These are phyloP conservation scores for Melipona beecheii DNA, from an alignment of 2,888 invertebrate genomes.

Conservation along the genomic window DNA sequence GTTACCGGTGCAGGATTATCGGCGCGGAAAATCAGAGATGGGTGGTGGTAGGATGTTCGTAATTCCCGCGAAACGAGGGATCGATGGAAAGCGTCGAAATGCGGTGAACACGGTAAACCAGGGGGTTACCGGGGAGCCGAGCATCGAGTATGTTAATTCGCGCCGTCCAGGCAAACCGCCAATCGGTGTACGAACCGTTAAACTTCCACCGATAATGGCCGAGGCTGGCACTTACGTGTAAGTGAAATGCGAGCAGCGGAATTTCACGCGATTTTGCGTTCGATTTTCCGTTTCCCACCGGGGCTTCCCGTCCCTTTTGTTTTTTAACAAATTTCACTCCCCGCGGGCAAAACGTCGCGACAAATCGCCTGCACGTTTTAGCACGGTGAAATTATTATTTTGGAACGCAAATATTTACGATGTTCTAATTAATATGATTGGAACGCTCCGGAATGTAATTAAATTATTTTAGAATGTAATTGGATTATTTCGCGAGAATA, in stretches of 20 bases:
- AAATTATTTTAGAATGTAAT: too few species aligned
- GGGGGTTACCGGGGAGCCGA: slow-evolving; percentile 34
- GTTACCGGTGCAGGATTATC: not conserved
- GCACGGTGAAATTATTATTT: too few species aligned
- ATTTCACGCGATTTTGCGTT: not conserved
- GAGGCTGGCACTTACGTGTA: slow-evolving; percentile 27
- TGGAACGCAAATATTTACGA: too few species aligned
- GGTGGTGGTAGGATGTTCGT: not conserved
- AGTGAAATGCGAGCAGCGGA: slow-evolving; percentile 26
- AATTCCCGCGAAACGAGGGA: slow-evolving; percentile 27
- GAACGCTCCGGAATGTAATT: too few species aligned
- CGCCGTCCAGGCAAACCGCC: slow-evolving; percentile 57
- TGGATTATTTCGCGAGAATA: too few species aligned
- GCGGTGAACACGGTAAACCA: slow-evolving; percentile 51
- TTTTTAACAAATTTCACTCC: not conserved
- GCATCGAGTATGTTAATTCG: slow-evolving; percentile 62
- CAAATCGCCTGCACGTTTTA: too few species aligned
- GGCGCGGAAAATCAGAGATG: slow-evolving; percentile 3
- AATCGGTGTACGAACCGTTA: slow-evolving; percentile 56
- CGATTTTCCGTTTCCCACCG: not conserved
- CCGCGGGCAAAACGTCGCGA: too few species aligned
- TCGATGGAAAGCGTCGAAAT: slow-evolving; percentile 39
- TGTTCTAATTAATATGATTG: too few species aligned
- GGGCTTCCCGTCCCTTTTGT: not conserved
- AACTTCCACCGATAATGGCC: slow-evolving; percentile 48